Evolutionary conservation across 2,113 vertebrate species (phyloP), one percentile per base, ranked within the genome.

Genomic region (Marmota flaviventris): DNA sequence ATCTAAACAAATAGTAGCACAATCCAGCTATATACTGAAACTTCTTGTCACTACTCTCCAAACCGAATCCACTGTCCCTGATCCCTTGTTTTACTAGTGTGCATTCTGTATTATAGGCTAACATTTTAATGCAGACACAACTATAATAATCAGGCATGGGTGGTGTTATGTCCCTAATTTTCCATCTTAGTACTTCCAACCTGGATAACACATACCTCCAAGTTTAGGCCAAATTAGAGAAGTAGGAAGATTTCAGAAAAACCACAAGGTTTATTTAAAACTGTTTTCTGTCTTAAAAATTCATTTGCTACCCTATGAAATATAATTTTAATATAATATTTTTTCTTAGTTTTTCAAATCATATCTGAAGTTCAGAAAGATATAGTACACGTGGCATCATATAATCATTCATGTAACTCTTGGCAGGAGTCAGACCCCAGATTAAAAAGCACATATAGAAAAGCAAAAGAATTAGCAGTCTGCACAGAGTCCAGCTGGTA

Each of bases 211-310:
- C 5, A 12, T 2, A 51, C 39, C 7, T 48, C 22, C 53, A 51
- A 45, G 10, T 10, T 82, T 34, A 29, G 39, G n/a, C 48, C 69
- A 94, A 87, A 78, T 94, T 79, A 94, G 14, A 92, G 27, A 67
- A 39, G 14, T 27, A 12, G 85, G 13, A 88, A 0, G 3, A 58
- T 79, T 42, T 24, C 42, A 39, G 8, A 79, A 82, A 91, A 82
- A 48, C 3, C 34, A 39, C 63, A 6, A 6, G 29, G 79, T 84
- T 95, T 87, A 45, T 88, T 79, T 78, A 53, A 90, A 96, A 94
- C 6, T 34, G 11, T 69, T 83, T 61, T 88, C 70, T n/a, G 56
- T 42, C n/a, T 91, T 61, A 70, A 53, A n/a, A 73, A n/a, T 79
- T 22, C 61, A 58, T 79, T 56, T 65, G 58, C 58, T 72, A 34